Evolutionary conservation across 2,797 vertebrate species (phyloP), one percentile per base, ranked within the genome.

Genomic region (Platyrinchus mystaceus): DNA sequence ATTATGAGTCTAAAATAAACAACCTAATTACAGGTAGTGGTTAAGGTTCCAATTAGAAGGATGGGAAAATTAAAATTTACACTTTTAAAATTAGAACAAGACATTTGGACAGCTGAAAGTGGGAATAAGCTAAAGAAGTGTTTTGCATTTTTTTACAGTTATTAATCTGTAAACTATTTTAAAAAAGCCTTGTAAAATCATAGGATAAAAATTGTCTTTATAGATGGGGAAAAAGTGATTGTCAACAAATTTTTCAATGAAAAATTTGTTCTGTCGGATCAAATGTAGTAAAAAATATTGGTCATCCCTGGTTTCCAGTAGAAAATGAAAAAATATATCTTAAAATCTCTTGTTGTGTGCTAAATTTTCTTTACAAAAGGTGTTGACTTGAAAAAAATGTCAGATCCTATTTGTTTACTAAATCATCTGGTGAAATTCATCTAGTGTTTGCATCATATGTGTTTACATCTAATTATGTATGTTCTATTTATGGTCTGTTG

Each of bases 1-100:
- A 55, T 91, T 83, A 73, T 18, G 7, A 76, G 30, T 85, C 30
- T 90, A 77, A 95, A 94, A 90, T 93, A 83, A 90, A 59, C 43
- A 6, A 60, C 36, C 30, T 86, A 86, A 92, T 90, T 88, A 77
- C 39, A 92, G 60, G 44, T 70, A 67, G 49, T 67, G 23, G 36
- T 70, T 83, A 75, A 90, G 10, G 44, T 74, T 44, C 12, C 71
- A 83, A 5, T 80, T 80, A 80, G 74, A 86, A 80, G 30, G 62
- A 41, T 62, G 24, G 19, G 27, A 50, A 80, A 86, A 74, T 13
- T 41, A 28, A 70, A 84, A 67, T 90, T 90, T 77, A 4, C 30
- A n/a, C 21, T 90, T 84, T 55, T 62, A 80, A 76, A 95, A 85
- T 80, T 85, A 62, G 52, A 92, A 28, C 30, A 77, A 92, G 64